phyloP scores from a whole-genome alignment of 2,888 invertebrate species.

The Hedychridium roseum region DNA sequence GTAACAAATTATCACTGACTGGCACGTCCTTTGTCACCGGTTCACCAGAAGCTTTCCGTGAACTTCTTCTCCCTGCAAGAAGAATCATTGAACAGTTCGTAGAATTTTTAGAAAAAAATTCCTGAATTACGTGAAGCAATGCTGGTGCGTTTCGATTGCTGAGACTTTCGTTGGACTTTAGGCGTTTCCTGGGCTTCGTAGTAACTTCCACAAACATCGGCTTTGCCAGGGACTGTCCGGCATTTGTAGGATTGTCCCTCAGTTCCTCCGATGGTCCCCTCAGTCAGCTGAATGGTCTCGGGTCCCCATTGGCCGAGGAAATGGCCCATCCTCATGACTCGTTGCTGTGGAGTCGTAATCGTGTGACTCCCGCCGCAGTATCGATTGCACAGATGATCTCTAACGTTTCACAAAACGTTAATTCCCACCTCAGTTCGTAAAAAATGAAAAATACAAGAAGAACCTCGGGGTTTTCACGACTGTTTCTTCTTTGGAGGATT shows the following conservation, averaged over 20 bases:
- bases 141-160: neutral
- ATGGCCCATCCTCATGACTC: conserved; percentile 72
- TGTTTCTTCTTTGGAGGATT: conserved; percentile 27
- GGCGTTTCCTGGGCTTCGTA: neutral
- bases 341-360: conserved; percentile 74
- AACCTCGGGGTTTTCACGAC: conserved; percentile 38
- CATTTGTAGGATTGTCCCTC: conserved; percentile 50
- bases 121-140: conserved; percentile 9
- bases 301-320: conserved; percentile 75
- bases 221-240: conserved; percentile 24
- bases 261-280: conserved; percentile 64
- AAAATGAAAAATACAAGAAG: neutral
- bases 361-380: conserved; percentile 85
- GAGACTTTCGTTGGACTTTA: conserved; percentile 8
- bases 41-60: conserved; percentile 1
- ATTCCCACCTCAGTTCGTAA: no score
- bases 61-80: conserved; percentile 13
- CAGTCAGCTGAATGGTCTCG: conserved; percentile 67
- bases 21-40: neutral
- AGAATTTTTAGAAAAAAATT: neutral
- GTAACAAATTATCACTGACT: neutral
- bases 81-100: neutral
- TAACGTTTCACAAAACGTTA: conserved; percentile 22
- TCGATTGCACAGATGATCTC: conserved; percentile 71
- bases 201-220: conserved; percentile 25